phyloP scores from a whole-genome alignment of 2,888 invertebrate genomes.

The Baccha elongata region DNA sequence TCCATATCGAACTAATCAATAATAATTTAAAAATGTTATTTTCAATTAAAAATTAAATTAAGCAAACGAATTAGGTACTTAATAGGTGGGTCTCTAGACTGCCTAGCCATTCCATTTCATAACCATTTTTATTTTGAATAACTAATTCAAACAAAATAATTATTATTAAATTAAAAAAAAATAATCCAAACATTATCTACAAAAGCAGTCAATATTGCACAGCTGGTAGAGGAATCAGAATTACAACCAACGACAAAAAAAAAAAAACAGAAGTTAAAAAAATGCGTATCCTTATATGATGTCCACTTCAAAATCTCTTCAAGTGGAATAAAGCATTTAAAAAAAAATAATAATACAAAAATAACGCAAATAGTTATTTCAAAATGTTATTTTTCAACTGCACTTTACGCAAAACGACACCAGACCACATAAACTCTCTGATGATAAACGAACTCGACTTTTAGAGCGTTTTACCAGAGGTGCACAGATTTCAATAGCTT shows the following conservation, averaged over 20 bases:
- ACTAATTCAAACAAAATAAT: not conserved
- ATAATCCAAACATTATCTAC: not conserved
- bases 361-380: constrained; percentile 53
- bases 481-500: constrained; percentile 14
- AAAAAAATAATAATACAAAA: constrained; percentile 37
- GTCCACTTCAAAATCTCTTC: constrained; percentile 50
- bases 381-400: constrained; percentile 57
- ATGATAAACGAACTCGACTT: not conserved
- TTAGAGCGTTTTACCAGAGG: not conserved
- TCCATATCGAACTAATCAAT: not conserved
- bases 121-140: not conserved
- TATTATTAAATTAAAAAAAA: not conserved
- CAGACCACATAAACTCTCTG: constrained; percentile 13
- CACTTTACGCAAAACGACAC: constrained; percentile 36
- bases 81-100: not conserved
- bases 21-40: not conserved
- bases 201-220: not conserved
- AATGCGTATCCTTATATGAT: constrained; percentile 10
- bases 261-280: not conserved
- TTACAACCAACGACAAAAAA: not conserved
- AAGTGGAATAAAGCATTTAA: constrained; percentile 55
- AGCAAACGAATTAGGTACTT: not conserved
- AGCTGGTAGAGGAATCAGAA: not conserved
- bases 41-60: constrained; percentile 10
- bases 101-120: not conserved